Evolutionary conservation across 2,888 invertebrate species (phyloP).

Genomic region (Amaurobius ferox): DNA sequence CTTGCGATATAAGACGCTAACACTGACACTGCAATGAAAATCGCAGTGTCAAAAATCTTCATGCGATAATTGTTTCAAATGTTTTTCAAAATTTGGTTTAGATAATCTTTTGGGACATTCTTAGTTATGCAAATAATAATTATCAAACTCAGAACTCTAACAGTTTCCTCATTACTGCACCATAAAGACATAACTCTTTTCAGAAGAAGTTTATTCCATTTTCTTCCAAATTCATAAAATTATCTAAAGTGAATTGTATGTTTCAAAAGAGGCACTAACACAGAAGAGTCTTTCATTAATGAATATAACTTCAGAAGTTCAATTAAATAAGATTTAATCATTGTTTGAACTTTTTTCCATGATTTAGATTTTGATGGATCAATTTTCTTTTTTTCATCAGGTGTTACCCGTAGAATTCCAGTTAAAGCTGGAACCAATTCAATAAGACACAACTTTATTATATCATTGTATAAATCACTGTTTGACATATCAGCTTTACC

Average conservation of each 20-base stretch:
- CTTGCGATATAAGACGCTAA: no score
- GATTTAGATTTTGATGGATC: slow-evolving; percentile 86
- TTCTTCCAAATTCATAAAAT: no score
- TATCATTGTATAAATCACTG: slow-evolving; percentile 86
- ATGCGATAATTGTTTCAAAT: no score
- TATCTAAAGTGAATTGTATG: no score
- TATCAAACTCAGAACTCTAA: slow-evolving; percentile 91
- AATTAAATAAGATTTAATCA: slow-evolving; percentile 86
- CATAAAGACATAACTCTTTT: slow-evolving; percentile 88
- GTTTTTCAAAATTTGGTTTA: slow-evolving; percentile 78
- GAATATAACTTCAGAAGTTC: slow-evolving; percentile 87
- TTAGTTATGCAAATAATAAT: slow-evolving; percentile 89
- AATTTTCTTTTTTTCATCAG: slow-evolving; percentile 74
- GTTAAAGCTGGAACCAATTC: slow-evolving; percentile 86
- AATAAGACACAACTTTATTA: slow-evolving; percentile 90
- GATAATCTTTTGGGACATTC: slow-evolving; percentile 76
- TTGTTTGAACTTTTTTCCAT: slow-evolving; percentile 87
- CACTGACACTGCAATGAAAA: no score
- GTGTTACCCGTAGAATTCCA: slow-evolving; percentile 75
- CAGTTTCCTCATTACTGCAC: slow-evolving; percentile 91
- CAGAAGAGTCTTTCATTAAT: slow-evolving; percentile 88
- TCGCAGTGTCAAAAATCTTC: no score
- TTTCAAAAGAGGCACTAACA: slow-evolving; percentile 88
- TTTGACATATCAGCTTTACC: slow-evolving; percentile 32
- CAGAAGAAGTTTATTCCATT: slow-evolving; percentile 85